A percentile compares a stretch with the other conserved stretches of the same genome.
These are phyloP conservation scores for Halichondria panicea DNA, from an alignment of 37 sponge, comb jelly and placozoan genomes.

Conservation along the genomic window DNA sequence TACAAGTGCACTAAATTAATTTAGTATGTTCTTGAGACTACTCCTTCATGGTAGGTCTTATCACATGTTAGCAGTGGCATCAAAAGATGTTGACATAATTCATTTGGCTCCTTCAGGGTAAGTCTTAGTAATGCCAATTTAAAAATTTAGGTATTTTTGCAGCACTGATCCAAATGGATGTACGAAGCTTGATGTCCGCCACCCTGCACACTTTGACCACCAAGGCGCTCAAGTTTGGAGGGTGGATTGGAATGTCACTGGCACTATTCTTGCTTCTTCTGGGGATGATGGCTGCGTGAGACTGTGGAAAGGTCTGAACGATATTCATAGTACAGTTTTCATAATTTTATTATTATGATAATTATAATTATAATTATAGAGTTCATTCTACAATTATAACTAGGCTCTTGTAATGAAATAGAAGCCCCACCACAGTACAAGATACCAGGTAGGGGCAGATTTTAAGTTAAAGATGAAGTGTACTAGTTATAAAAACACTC, in stretches of 20 bases:
- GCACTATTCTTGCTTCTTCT: slow-evolving; percentile 88
- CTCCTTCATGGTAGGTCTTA: too few relatives aligned
- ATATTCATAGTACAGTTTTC: too few relatives aligned
- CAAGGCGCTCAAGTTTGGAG: slow-evolving; percentile 88
- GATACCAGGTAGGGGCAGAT: too few relatives aligned
- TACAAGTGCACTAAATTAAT: too few relatives aligned
- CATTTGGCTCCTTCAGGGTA: slow-evolving; percentile 62
- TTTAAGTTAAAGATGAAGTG: too few relatives aligned
- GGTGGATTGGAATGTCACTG: slow-evolving; percentile 95
- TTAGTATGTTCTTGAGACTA: too few relatives aligned
- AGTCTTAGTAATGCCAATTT: background rate
- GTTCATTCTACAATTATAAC: too few relatives aligned
- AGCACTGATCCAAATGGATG: slow-evolving; percentile 51
- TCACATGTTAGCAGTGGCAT: slow-evolving; percentile 88
- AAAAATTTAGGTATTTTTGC: background rate
- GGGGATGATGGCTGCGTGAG: slow-evolving; percentile 93
- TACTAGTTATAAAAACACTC: too few relatives aligned
- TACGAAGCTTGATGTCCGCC: slow-evolving; percentile 81
- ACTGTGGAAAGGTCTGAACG: slow-evolving; percentile 91
- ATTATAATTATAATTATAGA: too few relatives aligned
- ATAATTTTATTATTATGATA: too few relatives aligned
- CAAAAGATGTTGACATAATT: slow-evolving; percentile 80
- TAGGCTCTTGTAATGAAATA: too few relatives aligned
- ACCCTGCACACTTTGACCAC: slow-evolving; percentile 88
- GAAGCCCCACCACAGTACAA: too few relatives aligned